Conservation (phyloP, 2,888 invertebrate genomes). For the Eilema griseolum region DNA sequence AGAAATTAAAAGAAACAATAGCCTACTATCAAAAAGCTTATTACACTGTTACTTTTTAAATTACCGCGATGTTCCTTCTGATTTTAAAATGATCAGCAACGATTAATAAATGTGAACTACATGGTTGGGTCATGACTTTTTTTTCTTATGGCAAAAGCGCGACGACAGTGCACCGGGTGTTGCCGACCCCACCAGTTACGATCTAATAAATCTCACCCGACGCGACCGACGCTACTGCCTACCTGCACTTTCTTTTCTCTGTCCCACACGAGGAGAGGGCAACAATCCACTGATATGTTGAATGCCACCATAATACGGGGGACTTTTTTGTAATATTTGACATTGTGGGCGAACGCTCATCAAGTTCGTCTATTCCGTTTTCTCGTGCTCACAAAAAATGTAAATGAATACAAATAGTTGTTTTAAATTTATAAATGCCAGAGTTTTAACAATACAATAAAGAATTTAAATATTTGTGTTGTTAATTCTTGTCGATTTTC, state of each 20-base stretch:
- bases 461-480: slow-evolving; percentile 42
- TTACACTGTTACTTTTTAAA: background rate
- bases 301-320: slow-evolving; percentile 63
- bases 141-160: slow-evolving; percentile 60
- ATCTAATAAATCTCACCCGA: slow-evolving; percentile 83
- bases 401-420: slow-evolving; percentile 28
- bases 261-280: slow-evolving; percentile 72
- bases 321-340: slow-evolving; percentile 65
- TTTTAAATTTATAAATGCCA: slow-evolving; percentile 44
- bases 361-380: slow-evolving; percentile 24
- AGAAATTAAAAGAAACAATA: slow-evolving; percentile 1
- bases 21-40: background rate
- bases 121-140: slow-evolving; percentile 45
- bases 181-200: slow-evolving; percentile 81
- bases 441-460: slow-evolving; percentile 43
- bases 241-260: slow-evolving; percentile 85
- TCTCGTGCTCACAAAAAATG: slow-evolving; percentile 27
- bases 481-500: slow-evolving; percentile 43
- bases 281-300: slow-evolving; percentile 64
- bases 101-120: slow-evolving; percentile 30
- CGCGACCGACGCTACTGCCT: slow-evolving; percentile 69
- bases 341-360: slow-evolving; percentile 48
- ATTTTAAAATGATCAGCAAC: slow-evolving; percentile 19
- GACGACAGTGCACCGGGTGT: slow-evolving; percentile 68
- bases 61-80: background rate